phyloP scores from a whole-genome alignment of 2,888 invertebrate species.

The Thecocarcelia acutangulata region DNA sequence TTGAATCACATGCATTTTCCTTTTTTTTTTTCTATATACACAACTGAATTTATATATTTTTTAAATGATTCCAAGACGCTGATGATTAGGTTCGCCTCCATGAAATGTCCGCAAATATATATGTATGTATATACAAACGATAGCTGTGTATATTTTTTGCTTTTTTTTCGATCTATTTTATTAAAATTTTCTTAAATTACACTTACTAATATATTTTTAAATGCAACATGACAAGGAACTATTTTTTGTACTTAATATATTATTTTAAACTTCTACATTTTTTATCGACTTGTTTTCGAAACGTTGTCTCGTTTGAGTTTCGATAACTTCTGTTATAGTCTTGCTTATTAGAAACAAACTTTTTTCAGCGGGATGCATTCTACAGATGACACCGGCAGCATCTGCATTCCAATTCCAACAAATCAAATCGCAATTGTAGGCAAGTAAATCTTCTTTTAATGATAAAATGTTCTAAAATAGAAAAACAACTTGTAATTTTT shows the following conservation, averaged over 20 bases:
- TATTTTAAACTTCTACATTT: conserved; percentile 13
- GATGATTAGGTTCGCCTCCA: too few species aligned
- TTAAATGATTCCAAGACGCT: too few species aligned
- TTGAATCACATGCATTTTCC: too few species aligned
- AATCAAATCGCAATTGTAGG: conserved; percentile 82
- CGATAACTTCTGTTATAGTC: conserved; percentile 73
- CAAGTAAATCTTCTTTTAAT: conserved; percentile 82
- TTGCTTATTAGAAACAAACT: conserved; percentile 75
- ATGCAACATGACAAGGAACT: too few species aligned
- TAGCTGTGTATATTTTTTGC: too few species aligned
- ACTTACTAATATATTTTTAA: too few species aligned
- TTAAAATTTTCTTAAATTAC: too few species aligned
- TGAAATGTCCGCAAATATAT: too few species aligned
- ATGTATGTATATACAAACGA: too few species aligned
- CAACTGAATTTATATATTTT: too few species aligned
- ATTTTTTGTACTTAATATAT: neutral
- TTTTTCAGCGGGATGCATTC: conserved; percentile 74
- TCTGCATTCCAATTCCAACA: conserved; percentile 82
- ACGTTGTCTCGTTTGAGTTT: neutral
- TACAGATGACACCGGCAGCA: conserved; percentile 78
- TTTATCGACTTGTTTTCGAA: neutral
- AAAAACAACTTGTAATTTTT: neutral
- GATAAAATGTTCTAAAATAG: conserved; percentile 82
- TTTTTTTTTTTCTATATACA: too few species aligned
- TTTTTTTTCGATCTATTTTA: too few species aligned